Conservation (phyloP, 2,888 invertebrate genomes). For the Torymus auratus region DNA sequence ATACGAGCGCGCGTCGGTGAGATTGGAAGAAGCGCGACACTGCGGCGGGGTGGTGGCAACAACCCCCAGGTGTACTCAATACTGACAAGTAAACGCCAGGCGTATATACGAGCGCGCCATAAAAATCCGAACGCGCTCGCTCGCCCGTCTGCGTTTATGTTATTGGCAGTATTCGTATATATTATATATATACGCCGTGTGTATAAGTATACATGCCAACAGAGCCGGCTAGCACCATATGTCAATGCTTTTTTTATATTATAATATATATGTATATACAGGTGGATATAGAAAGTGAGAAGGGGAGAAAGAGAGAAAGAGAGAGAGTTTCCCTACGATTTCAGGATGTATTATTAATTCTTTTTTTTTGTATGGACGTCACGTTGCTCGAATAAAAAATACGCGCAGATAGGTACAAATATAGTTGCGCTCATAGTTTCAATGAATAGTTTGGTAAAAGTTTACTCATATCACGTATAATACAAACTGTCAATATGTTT, state of each 20-base stretch:
- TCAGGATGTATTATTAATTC: too few relatives aligned
- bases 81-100: slow-evolving; percentile 50
- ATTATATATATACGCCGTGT: not conserved
- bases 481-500: not conserved
- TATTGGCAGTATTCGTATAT: slow-evolving; percentile 44
- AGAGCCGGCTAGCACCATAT: slow-evolving; percentile 73
- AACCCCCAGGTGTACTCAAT: slow-evolving; percentile 48
- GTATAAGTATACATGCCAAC: slow-evolving; percentile 67
- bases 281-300: too few relatives aligned
- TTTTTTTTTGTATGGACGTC: too few relatives aligned
- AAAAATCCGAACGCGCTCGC: not conserved
- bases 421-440: not conserved
- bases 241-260: slow-evolving; percentile 58
- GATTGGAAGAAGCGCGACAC: slow-evolving; percentile 39
- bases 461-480: too few relatives aligned
- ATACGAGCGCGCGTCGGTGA: not conserved
- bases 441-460: not conserved
- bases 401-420: too few relatives aligned
- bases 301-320: too few relatives aligned
- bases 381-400: too few relatives aligned
- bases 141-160: not conserved
- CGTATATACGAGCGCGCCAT: slow-evolving; percentile 23
- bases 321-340: too few relatives aligned
- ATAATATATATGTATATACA: not conserved
- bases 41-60: slow-evolving; percentile 3